Conservation (phyloP, 1,140 invertebrate species). For the Dufourea novaeangliae region DNA sequence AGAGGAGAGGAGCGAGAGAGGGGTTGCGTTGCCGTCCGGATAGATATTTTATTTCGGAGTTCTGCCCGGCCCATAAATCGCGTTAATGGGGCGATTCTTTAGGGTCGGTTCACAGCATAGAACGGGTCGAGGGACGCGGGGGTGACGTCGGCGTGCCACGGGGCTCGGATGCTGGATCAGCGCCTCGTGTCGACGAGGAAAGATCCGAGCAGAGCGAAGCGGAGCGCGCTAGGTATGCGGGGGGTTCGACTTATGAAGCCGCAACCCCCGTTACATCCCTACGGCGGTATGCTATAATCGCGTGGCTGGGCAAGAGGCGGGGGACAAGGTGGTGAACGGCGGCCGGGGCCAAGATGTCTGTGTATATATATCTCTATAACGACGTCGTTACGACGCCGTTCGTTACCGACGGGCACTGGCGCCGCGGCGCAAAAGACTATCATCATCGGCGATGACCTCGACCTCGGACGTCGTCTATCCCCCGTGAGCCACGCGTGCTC, state of each 20-base stretch:
- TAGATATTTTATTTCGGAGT: constrained; percentile 69
- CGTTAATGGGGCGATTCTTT: constrained; percentile 73
- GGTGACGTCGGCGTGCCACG: constrained; percentile 35
- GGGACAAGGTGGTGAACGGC: constrained; percentile 42
- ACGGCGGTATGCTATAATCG: constrained; percentile 69
- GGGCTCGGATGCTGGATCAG: not conserved
- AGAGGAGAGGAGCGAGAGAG: not conserved
- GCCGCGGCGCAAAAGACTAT: constrained; percentile 42
- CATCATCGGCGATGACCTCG: constrained; percentile 53
- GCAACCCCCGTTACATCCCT: constrained; percentile 61
- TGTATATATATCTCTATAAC: constrained; percentile 71
- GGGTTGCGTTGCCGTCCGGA: not conserved
- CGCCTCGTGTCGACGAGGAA: not conserved
- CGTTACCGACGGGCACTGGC: constrained; percentile 58
- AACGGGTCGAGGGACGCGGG: constrained; percentile 44
- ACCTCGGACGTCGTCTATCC: constrained; percentile 47
- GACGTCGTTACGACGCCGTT: constrained; percentile 75
- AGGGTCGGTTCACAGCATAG: constrained; percentile 58
- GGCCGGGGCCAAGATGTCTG: constrained; percentile 64
- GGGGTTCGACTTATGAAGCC: constrained; percentile 70
- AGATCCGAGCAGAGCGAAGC: not conserved
- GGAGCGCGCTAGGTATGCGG: constrained; percentile 59
- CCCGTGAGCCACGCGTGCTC: constrained; percentile 12
- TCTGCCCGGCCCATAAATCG: constrained; percentile 67
- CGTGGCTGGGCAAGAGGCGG: not conserved